Evolutionary conservation across 2,888 invertebrate genomes (phyloP).

Genomic region (Ethmia dodecea): DNA sequence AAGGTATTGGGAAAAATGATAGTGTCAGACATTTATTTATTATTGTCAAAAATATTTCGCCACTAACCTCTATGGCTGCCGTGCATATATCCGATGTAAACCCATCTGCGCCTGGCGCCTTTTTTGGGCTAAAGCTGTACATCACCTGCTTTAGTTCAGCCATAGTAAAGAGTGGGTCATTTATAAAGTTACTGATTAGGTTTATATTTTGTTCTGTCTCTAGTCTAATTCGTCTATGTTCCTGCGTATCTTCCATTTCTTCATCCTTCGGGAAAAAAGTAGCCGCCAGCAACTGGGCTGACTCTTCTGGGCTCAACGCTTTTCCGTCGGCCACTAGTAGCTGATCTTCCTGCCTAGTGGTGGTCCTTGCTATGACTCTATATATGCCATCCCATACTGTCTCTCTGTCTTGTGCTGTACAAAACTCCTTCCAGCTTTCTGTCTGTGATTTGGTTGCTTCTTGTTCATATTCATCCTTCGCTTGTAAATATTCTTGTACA

Average conservation of each 20-base stretch:
- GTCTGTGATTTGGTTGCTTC: not conserved
- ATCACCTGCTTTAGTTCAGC: conserved; percentile 1
- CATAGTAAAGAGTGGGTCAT: conserved; percentile 11
- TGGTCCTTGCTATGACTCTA: conserved; percentile 2
- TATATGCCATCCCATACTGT: too few relatives aligned
- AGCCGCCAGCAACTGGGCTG: conserved; percentile 1
- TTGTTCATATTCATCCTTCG: conserved; percentile 7
- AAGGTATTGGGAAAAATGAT: too few relatives aligned
- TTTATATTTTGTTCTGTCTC: not conserved
- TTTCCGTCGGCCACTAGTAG: not conserved
- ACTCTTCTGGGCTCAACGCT: not conserved
- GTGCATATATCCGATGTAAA: conserved; percentile 13
- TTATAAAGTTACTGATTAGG: not conserved
- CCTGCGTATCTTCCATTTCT: not conserved
- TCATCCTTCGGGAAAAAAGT: conserved; percentile 8
- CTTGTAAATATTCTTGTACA: conserved; percentile 1
- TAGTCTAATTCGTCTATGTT: not conserved
- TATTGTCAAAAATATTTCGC: conserved; percentile 4
- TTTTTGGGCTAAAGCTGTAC: conserved; percentile 10
- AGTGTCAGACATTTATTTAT: too few relatives aligned
- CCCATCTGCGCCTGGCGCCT: conserved; percentile 14
- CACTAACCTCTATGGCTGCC: not conserved
- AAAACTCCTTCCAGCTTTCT: too few relatives aligned
- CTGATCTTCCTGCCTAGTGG: not conserved
- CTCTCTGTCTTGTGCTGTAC: too few relatives aligned